Evolutionary conservation across 1,140 invertebrate genomes (phyloP), one percentile per base, ranked within the genome.

Genomic region (Lethocerus indicus): DNA sequence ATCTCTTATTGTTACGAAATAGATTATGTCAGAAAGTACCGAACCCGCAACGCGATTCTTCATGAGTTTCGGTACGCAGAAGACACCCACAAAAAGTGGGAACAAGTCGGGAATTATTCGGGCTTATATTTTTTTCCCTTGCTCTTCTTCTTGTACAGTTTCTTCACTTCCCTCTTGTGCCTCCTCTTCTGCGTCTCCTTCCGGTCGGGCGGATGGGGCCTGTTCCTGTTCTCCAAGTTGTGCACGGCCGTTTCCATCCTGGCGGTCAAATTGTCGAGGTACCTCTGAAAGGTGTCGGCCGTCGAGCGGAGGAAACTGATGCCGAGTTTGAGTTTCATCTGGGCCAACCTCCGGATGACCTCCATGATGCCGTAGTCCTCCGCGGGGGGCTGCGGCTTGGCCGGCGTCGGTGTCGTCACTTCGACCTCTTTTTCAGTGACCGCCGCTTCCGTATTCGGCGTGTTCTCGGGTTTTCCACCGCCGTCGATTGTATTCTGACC

Each of bases 281-380:
- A 73, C 49, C 62, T 64, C 1, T 69, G 63, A 47, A 72, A 67
- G 3, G 66, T 65, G 47, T 70, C 67, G 36, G 69, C 67, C 0
- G 71, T 70, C 36, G 65, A 65, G 53, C 64, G 68, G 2, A 73
- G 51, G 16, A 73, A 53, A 6, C 64, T 66, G n/a, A 73, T 49
- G 1, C 69, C 70, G 7, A 73, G 49, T 51, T 64, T 58, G 9
- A 73, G 56, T 58, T 73, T 73, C 23, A 71, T 59, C 57, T 72
- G 67, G 0, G 66, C 67, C 23, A 72, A 55, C 46, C 63, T 66
- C 53, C 63, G 66, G 26, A 72, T 59, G 47, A 72, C 60, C 12
- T 56, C 60, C 7, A 71, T 58, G 28, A 72, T 57, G 20, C 64
- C 64, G 27, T 60, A 57, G 13, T 61, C 57, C 16, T 54, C 46